Conservation (phyloP, 2,113 vertebrate genomes). For the Etheostoma spectabile region DNA sequence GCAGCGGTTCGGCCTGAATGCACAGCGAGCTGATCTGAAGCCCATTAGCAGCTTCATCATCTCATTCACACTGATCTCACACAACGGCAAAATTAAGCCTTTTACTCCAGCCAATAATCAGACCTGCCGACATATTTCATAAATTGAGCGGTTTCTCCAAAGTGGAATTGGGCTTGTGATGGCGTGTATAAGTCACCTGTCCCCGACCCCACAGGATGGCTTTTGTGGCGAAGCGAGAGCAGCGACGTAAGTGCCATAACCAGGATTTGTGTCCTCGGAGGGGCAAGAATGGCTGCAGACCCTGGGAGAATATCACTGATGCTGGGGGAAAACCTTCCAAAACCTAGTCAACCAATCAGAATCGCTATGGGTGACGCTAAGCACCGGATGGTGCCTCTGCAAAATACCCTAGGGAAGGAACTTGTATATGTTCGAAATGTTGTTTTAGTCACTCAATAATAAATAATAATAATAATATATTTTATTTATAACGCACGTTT, state of each 20-base stretch:
- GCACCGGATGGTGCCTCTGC: too few species aligned
- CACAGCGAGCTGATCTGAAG: neutral
- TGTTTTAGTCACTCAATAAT: too few species aligned
- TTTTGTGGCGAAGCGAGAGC: slow-evolving; percentile 5
- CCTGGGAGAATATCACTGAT: neutral
- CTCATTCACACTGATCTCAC: slow-evolving; percentile 20
- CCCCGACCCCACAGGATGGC: slow-evolving; percentile 7
- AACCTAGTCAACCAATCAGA: too few species aligned
- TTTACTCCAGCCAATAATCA: slow-evolving; percentile 42
- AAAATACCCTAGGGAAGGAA: too few species aligned
- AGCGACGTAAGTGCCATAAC: neutral
- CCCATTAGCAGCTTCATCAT: slow-evolving; percentile 13
- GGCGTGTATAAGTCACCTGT: slow-evolving; percentile 13
- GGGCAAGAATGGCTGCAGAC: neutral
- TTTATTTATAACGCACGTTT: too few species aligned
- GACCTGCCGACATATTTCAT: slow-evolving; percentile 4
- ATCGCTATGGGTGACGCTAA: too few species aligned
- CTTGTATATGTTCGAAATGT: too few species aligned
- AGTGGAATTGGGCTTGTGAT: neutral
- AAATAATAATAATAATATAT: too few species aligned
- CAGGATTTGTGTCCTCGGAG: slow-evolving; percentile 17
- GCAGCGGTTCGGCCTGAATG: neutral
- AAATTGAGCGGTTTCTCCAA: slow-evolving; percentile 1
- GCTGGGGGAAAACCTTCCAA: too few species aligned
- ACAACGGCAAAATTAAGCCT: slow-evolving; percentile 10